These are phyloP conservation scores for Catamblyrhynchus diadema DNA, from an alignment of 2,797 vertebrate species.

Conservation along the genomic window DNA sequence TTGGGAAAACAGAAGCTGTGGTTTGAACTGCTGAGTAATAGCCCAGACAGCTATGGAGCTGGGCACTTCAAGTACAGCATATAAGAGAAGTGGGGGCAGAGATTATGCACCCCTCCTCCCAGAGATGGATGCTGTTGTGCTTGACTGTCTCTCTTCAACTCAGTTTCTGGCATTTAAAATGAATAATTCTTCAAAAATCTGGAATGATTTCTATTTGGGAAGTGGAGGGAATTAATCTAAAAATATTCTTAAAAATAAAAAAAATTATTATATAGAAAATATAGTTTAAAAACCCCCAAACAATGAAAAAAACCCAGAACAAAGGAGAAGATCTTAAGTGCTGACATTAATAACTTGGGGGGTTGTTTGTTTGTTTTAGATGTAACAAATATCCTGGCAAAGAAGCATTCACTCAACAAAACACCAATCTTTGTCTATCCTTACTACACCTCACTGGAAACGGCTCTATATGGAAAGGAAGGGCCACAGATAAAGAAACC, in stretches of 20 bases:
- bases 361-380: slow-evolving; percentile 68
- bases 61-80: neutral
- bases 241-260: neutral
- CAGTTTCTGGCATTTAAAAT: neutral
- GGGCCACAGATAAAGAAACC: slow-evolving; percentile 80
- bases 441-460: slow-evolving; percentile 75
- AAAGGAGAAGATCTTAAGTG: neutral
- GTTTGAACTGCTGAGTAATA: neutral
- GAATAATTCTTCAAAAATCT: neutral
- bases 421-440: slow-evolving; percentile 77
- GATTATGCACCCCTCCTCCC: neutral
- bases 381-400: slow-evolving; percentile 69
- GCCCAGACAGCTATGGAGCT: neutral
- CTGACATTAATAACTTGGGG: neutral
- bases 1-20: neutral
- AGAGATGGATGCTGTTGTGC: neutral
- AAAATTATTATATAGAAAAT: neutral
- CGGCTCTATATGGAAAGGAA: slow-evolving; percentile 80
- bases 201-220: neutral
- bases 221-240: neutral
- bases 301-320: neutral
- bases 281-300: neutral
- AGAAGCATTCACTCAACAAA: slow-evolving; percentile 66
- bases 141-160: neutral
- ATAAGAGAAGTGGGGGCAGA: neutral